A percentile compares a stretch with the other conserved stretches of the same genome.
Evolutionary conservation across 2,113 vertebrate species (phyloP).

Genomic region (Charadrius vociferus): DNA sequence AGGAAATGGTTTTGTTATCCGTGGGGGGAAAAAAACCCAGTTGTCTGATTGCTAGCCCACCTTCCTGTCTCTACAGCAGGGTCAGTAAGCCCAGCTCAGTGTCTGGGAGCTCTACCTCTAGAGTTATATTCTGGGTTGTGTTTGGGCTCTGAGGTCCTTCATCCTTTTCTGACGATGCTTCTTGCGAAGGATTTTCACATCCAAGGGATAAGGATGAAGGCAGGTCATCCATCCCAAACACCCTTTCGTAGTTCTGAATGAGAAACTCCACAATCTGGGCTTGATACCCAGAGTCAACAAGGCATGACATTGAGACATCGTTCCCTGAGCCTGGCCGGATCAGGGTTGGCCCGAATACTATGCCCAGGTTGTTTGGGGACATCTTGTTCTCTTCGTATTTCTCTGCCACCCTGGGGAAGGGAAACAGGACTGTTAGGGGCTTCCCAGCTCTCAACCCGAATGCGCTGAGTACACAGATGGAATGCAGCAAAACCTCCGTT

Average conservation of each 20-base stretch:
- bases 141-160: conserved; percentile 36
- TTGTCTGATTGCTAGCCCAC: neutral
- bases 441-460: neutral
- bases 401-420: conserved; percentile 81
- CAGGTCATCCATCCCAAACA: conserved; percentile 80
- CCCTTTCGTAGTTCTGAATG: conserved; percentile 79
- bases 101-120: conserved; percentile 10
- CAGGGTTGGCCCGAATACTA: conserved; percentile 91
- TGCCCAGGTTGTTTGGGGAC: conserved; percentile 91
- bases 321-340: conserved; percentile 77
- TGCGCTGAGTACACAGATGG: neutral
- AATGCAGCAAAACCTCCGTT: no score
- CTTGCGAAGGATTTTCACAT: conserved; percentile 4
- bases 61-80: neutral
- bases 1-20: neutral
- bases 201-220: neutral
- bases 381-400: conserved; percentile 90
- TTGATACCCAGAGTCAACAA: conserved; percentile 88
- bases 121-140: neutral
- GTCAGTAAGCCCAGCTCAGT: neutral
- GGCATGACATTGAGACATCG: conserved; percentile 78
- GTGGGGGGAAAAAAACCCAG: no score
- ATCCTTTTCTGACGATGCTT: conserved; percentile 28
- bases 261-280: conserved; percentile 88
- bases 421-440: neutral